Percentiles rank a stretch among this genome's conserved stretches.
Evolutionary conservation across 37 sponge, comb jelly and placozoan species (phyloP).

Genomic region (Spongilla lacustris): DNA sequence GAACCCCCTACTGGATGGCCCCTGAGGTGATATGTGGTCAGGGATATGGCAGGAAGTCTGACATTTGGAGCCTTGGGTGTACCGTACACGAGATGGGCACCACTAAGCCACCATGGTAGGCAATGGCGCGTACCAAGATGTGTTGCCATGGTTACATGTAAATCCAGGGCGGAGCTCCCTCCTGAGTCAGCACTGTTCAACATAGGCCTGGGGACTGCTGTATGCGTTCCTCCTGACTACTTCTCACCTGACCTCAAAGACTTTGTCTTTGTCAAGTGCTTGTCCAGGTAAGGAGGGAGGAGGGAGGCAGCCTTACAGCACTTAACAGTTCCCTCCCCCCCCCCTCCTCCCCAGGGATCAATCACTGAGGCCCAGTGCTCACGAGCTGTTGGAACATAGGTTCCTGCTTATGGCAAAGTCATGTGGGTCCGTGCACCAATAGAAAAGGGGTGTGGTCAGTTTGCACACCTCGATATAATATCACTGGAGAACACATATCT

Average conservation of each 20-base stretch:
- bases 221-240: slow-evolving; percentile 73
- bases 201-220: slow-evolving; percentile 77
- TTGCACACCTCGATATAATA: too few relatives aligned
- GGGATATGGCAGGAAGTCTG: slow-evolving; percentile 84
- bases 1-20: slow-evolving; percentile 97
- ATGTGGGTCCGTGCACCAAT: too few relatives aligned
- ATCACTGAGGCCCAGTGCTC: slow-evolving; percentile 38
- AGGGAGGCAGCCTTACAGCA: neutral
- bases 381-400: slow-evolving; percentile 38
- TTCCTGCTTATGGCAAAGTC: slow-evolving; percentile 6
- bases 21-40: slow-evolving; percentile 88
- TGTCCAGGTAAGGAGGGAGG: neutral
- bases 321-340: neutral
- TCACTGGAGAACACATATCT: too few relatives aligned
- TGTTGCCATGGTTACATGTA: neutral
- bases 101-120: slow-evolving; percentile 82
- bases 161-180: slow-evolving; percentile 58
- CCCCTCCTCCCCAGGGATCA: slow-evolving; percentile 44
- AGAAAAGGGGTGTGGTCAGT: too few relatives aligned
- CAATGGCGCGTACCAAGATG: neutral
- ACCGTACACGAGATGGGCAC: slow-evolving; percentile 90
- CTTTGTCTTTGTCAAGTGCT: slow-evolving; percentile 31
- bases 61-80: slow-evolving; percentile 93
- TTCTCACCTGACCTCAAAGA: slow-evolving; percentile 41
- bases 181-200: slow-evolving; percentile 89